Evolutionary conservation across 2,888 invertebrate genomes (phyloP), one percentile per base, ranked within the genome.

Genomic region (Pycnomerus fuliginosus): DNA sequence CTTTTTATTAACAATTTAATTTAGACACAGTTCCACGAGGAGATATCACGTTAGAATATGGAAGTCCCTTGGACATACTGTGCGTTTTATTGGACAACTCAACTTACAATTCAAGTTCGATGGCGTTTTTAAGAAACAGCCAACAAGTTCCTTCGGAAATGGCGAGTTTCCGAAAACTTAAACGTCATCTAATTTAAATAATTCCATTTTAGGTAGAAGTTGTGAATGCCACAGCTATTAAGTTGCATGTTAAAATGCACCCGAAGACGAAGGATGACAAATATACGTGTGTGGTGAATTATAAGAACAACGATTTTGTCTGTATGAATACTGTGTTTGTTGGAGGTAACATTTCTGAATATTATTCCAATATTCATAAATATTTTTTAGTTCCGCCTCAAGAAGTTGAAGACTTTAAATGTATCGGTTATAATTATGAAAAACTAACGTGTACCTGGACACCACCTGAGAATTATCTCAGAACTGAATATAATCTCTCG

Each of bases 401-500:
- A 44, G 69, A 76, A 54, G 83, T 89, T 2, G 69, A 73, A 4
- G 81, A 88, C 65, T 90, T 92, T 60, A 72, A 73, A 15, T 93
- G 92, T 63, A 71, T 82, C 32, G 84, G 88, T 7, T 74, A 78
- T 51, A 87, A 91, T 66, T 84, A 86, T 73, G 80, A 84, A 36
- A 80, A 79, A 56, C 72, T 92, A 54, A 83, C 79, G 8, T 93
- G 92, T 64, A 77, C 80, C 1, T 92, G 90, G 84, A 79, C 77
- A 0, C 74, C 76, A 29, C 80, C 82, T 1, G 60, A 74, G 15
- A 72, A 82, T 67, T 78, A 74, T 50, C 70, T 85, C 7, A 62
- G 64, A 12, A 84, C 85, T 1, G 68, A 65, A 3, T 85, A 83
- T 58, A 69, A 69, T 16, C 59, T 83, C 31, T 65, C 64, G 3